Percentiles rank a stretch among this genome's conserved stretches.
phyloP scores from a whole-genome alignment of 2,797 vertebrate genomes.

The Pogonophryne albipinna region DNA sequence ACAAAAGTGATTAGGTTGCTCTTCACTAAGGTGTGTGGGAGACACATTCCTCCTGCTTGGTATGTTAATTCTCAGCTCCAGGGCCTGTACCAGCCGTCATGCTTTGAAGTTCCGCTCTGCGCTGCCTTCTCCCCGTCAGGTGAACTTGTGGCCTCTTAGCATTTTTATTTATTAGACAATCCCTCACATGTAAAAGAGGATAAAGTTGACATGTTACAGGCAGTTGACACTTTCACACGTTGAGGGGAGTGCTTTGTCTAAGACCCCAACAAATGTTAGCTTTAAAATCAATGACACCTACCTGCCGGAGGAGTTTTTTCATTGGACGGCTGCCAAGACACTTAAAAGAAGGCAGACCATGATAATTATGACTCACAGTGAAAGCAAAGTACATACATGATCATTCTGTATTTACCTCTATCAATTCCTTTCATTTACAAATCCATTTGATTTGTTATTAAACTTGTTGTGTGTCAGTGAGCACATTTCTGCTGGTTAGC shows the following conservation, averaged over 20 bases:
- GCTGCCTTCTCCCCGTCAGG: slow-evolving; percentile 56
- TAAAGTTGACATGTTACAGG: slow-evolving; percentile 80
- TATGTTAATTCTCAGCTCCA: slow-evolving; percentile 82
- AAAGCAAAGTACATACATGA: slow-evolving; percentile 43
- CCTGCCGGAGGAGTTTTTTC: slow-evolving; percentile 79
- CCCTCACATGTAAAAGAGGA: slow-evolving; percentile 79
- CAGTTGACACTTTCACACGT: slow-evolving; percentile 63
- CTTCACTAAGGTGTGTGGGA: slow-evolving; percentile 71
- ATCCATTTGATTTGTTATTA: slow-evolving; percentile 37
- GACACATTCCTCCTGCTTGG: slow-evolving; percentile 79
- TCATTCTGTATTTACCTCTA: slow-evolving; percentile 34
- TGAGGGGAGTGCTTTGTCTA: slow-evolving; percentile 71
- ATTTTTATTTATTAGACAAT: slow-evolving; percentile 78
- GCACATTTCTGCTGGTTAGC: slow-evolving; percentile 43
- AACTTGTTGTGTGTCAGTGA: slow-evolving; percentile 15
- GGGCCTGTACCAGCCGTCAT: slow-evolving; percentile 70
- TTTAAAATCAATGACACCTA: slow-evolving; percentile 79
- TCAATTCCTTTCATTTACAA: slow-evolving; percentile 36
- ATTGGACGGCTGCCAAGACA: slow-evolving; percentile 74
- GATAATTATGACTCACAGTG: slow-evolving; percentile 52
- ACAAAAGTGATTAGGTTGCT: slow-evolving; percentile 63
- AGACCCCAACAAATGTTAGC: slow-evolving; percentile 80
- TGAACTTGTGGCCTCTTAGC: slow-evolving; percentile 72
- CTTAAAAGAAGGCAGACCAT: slow-evolving; percentile 57
- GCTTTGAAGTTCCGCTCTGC: slow-evolving; percentile 71